Percentiles rank a stretch among this genome's conserved stretches.
Conservation (phyloP, 2,888 invertebrate species). For the Ceramica pisi region DNA sequence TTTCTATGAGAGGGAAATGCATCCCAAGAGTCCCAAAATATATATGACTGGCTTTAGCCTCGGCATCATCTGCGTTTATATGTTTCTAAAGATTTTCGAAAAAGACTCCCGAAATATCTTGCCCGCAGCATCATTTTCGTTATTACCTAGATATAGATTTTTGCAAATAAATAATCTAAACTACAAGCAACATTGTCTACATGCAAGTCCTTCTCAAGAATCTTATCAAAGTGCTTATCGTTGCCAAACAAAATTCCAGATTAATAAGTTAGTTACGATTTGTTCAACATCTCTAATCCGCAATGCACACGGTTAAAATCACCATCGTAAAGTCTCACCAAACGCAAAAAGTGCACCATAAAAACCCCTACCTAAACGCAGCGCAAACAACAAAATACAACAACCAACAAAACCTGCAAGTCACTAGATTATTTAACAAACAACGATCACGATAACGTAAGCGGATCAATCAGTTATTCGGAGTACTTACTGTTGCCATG, state of each 20-base stretch:
- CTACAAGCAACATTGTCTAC: too few species aligned
- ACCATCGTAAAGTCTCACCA: too few species aligned
- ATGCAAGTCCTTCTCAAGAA: too few species aligned
- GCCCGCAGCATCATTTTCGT: too few species aligned
- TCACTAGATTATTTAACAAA: slow-evolving; percentile 58
- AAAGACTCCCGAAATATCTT: too few species aligned
- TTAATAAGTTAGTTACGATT: background rate
- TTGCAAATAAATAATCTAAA: too few species aligned
- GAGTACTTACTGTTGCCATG: slow-evolving; percentile 42
- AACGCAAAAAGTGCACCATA: background rate
- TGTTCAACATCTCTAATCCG: background rate
- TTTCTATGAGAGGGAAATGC: background rate
- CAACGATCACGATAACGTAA: slow-evolving; percentile 48
- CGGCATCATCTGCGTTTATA: too few species aligned
- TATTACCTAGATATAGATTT: too few species aligned
- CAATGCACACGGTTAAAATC: background rate
- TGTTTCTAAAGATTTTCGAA: too few species aligned
- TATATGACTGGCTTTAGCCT: too few species aligned
- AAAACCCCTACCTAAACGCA: background rate
- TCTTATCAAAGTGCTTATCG: too few species aligned
- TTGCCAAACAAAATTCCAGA: too few species aligned
- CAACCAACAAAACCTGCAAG: slow-evolving; percentile 43
- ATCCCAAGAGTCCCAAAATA: background rate
- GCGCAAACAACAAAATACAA: slow-evolving; percentile 37
- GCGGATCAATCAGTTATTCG: slow-evolving; percentile 63